A percentile compares a stretch with the other conserved stretches of the same genome.
Evolutionary conservation across 2,888 invertebrate genomes (phyloP).

Genomic region (Ryuthela nishihirai): DNA sequence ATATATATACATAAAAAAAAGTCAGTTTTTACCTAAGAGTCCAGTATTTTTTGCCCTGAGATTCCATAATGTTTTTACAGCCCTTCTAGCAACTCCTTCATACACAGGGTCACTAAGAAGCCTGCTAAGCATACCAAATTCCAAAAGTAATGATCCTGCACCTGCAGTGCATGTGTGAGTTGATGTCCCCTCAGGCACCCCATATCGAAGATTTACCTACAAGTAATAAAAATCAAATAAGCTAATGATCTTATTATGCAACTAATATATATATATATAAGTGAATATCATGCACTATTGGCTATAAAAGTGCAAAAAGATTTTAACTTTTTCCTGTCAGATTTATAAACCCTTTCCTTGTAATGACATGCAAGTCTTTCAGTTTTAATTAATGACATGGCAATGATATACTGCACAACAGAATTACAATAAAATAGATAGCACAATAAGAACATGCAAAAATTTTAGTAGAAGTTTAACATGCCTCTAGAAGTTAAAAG

Average conservation of each 20-base stretch:
- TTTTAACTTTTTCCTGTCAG: background rate
- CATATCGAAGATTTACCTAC: slow-evolving; percentile 57
- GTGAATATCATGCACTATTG: background rate
- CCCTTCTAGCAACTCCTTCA: slow-evolving; percentile 58
- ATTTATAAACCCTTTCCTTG: no score
- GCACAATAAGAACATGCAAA: no score
- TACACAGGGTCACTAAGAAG: slow-evolving; percentile 59
- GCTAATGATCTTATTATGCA: background rate
- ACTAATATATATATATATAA: background rate
- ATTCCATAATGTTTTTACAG: slow-evolving; percentile 57
- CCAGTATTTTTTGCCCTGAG: slow-evolving; percentile 58
- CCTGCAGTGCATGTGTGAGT: slow-evolving; percentile 63
- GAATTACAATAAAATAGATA: no score
- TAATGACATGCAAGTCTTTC: no score
- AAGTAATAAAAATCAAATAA: slow-evolving; percentile 37
- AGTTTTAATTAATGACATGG: no score
- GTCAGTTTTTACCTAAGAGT: slow-evolving; percentile 54
- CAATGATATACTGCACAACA: no score
- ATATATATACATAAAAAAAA: background rate
- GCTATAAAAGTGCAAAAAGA: background rate
- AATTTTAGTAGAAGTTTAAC: no score
- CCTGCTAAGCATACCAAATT: slow-evolving; percentile 60
- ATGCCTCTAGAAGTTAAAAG: no score
- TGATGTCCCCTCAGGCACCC: slow-evolving; percentile 54
- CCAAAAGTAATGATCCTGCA: slow-evolving; percentile 60